Base-by-base conservation (phyloP, 2,113 vertebrate genomes). In the Casuarius casuarius region DNA sequence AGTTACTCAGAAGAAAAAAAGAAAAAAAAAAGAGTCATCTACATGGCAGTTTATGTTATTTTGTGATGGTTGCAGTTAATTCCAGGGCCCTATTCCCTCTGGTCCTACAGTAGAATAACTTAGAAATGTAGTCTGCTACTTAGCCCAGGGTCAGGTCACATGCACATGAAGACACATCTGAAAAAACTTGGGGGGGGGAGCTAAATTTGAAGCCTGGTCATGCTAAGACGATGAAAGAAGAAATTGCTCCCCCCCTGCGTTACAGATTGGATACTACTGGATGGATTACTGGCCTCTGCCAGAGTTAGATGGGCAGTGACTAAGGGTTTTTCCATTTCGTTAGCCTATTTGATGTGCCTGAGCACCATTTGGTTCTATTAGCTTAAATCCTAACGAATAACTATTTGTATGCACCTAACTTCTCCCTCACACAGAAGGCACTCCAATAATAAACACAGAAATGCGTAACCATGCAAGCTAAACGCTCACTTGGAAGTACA, bases 171-270 rank as follows among this genome's bases (percentile, higher is more conserved):
- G 35, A 54, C 80, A 78, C 26, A 38, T n/a, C 13, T 70, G 4
- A 86, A 90, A 83, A 63, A 9, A 21, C 40, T 61, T 74, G 11
- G 56, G 28, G 56, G 29, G 29, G 9, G 17, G 17, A 49, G 7
- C 9, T 79, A 4, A 6, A 48, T 17, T 17, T 59, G 42, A 72
- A 73, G 21, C 0, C 0, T 2, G 52, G 26, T 29, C 22, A 92
- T 81, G 56, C 1, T 0, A 93, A 81, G 22, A 42, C 10, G 12
- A 78, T 7, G 2, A 78, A 84, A 84, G 20, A 20, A n/a, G 5
- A 35, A 28, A 52, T 58, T 11, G 16, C 52, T 31, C 15, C 20
- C 29, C 33, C 17, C 29, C 56, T 59, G 5, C 17, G 5, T 31
- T 31, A 58, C 17, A 19, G 17, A 59, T 4, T 59, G 56, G 56